Evolutionary conservation across 2,888 invertebrate species (phyloP), one percentile per base, ranked within the genome.

Genomic region (Actias luna): DNA sequence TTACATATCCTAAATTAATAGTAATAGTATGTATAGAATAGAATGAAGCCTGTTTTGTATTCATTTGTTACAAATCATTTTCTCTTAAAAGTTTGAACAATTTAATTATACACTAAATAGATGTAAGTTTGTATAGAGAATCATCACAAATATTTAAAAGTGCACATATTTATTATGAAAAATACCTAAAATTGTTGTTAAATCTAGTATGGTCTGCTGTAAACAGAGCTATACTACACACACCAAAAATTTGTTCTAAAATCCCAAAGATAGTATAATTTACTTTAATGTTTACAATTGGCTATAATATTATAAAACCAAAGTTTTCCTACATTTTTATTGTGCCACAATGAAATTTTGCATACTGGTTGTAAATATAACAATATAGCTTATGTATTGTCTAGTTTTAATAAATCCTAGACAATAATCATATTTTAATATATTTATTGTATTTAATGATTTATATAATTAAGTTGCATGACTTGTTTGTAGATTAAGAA

Each of bases 371-470:
- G 85, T 87, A 82, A 69, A 70, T 79, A 79, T 79, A 82, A 52
- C 63, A 68, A 65, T 64, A 67, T 78, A 82, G 46, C 8, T 7
- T 50, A 73, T 76, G 78, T 80, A 78, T 84, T 83, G 79, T 79
- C 77, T 84, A 83, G 73, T 80, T 85, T 81, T 77, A 80, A 77
- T 77, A 75, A 87, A 85, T 73, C 72, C 72, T 84, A 84, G 80
- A 77, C 78, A 83, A 84, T 85, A 82, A 82, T 83, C 72, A 82
- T 86, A 86, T 85, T 87, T 81, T 87, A 89, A 84, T 85, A 87
- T 89, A 87, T 88, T 87, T 88, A 89, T 86, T 86, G 72, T 88
- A 90, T 87, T 87, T 86, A 88, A 84, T 82, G 77, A 82, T 80
- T 82, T 80, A 67, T 83, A 86, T 82, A 79, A 87, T 81, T 86